phyloP scores from a whole-genome alignment of 1,140 invertebrate species.

The Pseudomyrmex dendroicus region DNA sequence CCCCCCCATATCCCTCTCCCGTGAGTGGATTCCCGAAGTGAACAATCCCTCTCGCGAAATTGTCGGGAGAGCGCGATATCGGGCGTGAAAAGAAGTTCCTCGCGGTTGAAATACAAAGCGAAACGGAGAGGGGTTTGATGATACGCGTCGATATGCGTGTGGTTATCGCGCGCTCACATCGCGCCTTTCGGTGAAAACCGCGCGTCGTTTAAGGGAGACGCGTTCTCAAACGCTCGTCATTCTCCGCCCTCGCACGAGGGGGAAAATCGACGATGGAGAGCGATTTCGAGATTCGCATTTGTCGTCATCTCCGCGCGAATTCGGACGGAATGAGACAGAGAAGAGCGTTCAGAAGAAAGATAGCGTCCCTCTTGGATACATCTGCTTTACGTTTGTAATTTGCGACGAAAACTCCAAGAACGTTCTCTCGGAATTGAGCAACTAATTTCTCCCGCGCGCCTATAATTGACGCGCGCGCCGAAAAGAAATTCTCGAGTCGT shows the following conservation, averaged over 20 bases:
- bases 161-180: conserved; percentile 20
- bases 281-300: neutral
- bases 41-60: neutral
- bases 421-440: neutral
- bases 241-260: neutral
- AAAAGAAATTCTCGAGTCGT: neutral
- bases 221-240: neutral
- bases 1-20: neutral
- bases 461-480: neutral
- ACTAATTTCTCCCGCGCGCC: neutral
- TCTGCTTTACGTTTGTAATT: neutral
- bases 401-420: neutral
- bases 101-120: neutral
- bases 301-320: neutral
- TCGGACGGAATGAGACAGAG: neutral
- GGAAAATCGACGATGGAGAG: neutral
- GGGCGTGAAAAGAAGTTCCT: neutral
- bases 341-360: neutral
- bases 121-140: neutral
- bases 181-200: neutral
- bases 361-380: neutral
- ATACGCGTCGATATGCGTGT: neutral
- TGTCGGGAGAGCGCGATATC: neutral
- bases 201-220: neutral
- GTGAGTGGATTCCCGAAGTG: conserved; percentile 8